Base-by-base conservation (phyloP, 1,140 invertebrate genomes). In the Musca domestica region DNA sequence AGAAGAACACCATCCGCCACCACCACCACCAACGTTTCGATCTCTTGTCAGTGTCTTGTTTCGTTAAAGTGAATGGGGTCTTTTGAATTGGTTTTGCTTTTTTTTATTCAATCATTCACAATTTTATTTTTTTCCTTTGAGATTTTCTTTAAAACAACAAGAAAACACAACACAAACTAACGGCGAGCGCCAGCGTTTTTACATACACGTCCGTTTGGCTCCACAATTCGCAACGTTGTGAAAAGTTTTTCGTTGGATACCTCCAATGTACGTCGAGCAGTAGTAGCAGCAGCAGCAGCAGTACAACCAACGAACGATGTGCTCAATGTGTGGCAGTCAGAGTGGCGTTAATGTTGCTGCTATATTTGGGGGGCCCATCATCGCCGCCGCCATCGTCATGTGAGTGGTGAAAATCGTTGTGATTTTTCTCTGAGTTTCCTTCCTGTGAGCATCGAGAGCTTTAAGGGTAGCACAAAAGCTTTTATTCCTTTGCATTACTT, bases 141-240 rank as follows among this genome's bases (percentile, higher is more conserved):
- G 10, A 41, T 41, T 41, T 41, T 41, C 34, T 41, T 41, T 7
- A 41, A 41, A 41, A 41, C 6, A 12, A 30, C 9, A 30, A 30
- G 9, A 41, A 41, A 41, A 41, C 34, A 41, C 34, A 41, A 41
- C 54, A 48, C 61, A 23, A 10, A 27, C 6, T 49, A 67, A 25
- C 46, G 67, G 30, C 56, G 19, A 41, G 52, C 67, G 56, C 34
- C n/a, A 46, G 23, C 54, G 56, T 23, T 17, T 23, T 17, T 63
- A 41, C 46, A 22, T 48, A 58, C 52, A 69, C 64, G 68, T 69
- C 68, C 68, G 56, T 64, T 58, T 48, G 23, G 56, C 47, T 69
- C 64, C 46, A 69, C 68, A 61, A 66, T 49, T 58, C 68, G 68
- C 64, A 61, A 69, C 68, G 46, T 66, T 69, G 68, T 69, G 68